Conservation (phyloP, 2,113 vertebrate species). For the Hiodon tergisus region DNA sequence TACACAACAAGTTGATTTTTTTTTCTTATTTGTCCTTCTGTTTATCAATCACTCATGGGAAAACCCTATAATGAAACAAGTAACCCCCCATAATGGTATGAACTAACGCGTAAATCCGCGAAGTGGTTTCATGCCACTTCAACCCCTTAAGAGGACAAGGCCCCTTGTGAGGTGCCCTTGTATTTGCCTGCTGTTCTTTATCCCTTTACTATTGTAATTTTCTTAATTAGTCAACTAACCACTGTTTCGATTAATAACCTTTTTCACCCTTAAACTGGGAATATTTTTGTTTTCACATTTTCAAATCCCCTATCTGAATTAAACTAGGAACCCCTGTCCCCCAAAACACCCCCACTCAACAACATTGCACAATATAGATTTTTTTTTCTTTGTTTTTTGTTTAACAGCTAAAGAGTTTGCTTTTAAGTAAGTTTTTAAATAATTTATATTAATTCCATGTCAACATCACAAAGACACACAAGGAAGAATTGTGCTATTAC, state of each 20-base stretch:
- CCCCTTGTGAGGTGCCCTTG: slow-evolving; percentile 40
- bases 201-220: slow-evolving; percentile 32
- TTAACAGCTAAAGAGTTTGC: slow-evolving; percentile 44
- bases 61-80: slow-evolving; percentile 41
- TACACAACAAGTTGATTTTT: slow-evolving; percentile 47
- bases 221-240: neutral
- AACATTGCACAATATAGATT: slow-evolving; percentile 58
- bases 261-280: neutral
- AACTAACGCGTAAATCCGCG: slow-evolving; percentile 48
- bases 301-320: slow-evolving; percentile 47
- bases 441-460: slow-evolving; percentile 40
- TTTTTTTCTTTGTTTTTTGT: slow-evolving; percentile 32
- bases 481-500: slow-evolving; percentile 63
- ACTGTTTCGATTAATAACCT: too few relatives aligned
- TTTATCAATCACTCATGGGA: slow-evolving; percentile 49
- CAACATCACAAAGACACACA: slow-evolving; percentile 52
- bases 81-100: slow-evolving; percentile 14
- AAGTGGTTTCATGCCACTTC: slow-evolving; percentile 42
- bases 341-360: slow-evolving; percentile 59
- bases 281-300: slow-evolving; percentile 11
- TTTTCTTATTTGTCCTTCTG: slow-evolving; percentile 40
- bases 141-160: slow-evolving; percentile 40
- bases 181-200: slow-evolving; percentile 37
- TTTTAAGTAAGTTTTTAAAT: slow-evolving; percentile 41
- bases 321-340: slow-evolving; percentile 58